Evolutionary conservation across 2,113 vertebrate species (phyloP).

Genomic region (Myrmecobius fasciatus): DNA sequence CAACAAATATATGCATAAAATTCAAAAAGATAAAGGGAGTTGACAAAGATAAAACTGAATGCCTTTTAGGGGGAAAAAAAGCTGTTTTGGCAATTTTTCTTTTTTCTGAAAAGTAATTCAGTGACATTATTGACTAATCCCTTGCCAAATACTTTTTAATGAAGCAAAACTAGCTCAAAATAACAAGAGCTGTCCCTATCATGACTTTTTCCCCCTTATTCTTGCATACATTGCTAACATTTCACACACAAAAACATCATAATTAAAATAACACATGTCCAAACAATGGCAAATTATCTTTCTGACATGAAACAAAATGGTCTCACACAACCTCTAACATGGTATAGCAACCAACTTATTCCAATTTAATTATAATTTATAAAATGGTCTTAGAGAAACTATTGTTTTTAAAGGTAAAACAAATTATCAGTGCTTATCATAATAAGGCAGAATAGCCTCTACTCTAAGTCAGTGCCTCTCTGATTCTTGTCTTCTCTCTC

Average conservation of each 20-base stretch:
- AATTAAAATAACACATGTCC: slow-evolving; percentile 11
- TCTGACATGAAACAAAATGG: slow-evolving; percentile 1
- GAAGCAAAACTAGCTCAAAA: slow-evolving; percentile 39
- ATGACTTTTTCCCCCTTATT: background rate
- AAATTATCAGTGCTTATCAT: background rate
- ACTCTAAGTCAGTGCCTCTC: background rate
- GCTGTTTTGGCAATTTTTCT: background rate
- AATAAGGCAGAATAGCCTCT: background rate
- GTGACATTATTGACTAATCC: background rate
- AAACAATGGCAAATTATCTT: background rate
- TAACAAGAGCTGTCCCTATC: background rate
- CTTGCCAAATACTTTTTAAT: slow-evolving; percentile 32
- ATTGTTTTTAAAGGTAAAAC: background rate
- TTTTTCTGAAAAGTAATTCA: background rate
- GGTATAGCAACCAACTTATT: slow-evolving; percentile 1
- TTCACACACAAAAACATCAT: slow-evolving; percentile 26
- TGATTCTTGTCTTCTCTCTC: background rate
- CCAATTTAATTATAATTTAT: background rate
- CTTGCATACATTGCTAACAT: slow-evolving; percentile 16
- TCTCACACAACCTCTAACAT: background rate
- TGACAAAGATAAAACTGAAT: slow-evolving; percentile 28
- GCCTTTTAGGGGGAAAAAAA: background rate
- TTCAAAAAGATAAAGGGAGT: slow-evolving; percentile 9
- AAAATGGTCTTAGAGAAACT: background rate
- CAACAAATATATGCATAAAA: slow-evolving; percentile 10